Evolutionary conservation across 1,140 invertebrate species (phyloP), one percentile per base, ranked within the genome.

Genomic region (Dryas iulia): DNA sequence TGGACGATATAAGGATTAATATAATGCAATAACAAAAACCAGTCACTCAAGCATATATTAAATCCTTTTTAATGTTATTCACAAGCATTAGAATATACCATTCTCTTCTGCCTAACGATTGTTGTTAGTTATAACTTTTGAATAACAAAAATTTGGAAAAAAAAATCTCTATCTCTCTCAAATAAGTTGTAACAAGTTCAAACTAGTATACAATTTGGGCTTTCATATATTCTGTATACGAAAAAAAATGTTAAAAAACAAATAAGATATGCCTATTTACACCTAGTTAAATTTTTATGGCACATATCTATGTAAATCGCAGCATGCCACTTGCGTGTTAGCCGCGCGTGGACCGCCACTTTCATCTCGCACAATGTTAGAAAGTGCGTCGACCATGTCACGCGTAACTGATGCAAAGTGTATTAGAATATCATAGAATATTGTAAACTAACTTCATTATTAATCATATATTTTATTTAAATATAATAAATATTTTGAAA

Each of bases 351-450:
- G 53, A 52, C 64, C 23, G 52, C 61, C 68, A 74, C 72, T 74
- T 74, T 74, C 72, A 39, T 74, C 69, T 59, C 59, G 24, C 47
- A 30, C 59, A 64, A 69, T 59, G 60, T 70, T 73, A 73, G 72
- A 73, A 73, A 73, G 72, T 73, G 72, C 64, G 72, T 57, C 53
- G 33, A 31, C 39, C 39, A 47, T 59, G 56, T 57, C 66, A 58
- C 60, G 60, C 52, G 14, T 62, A 26, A 62, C 59, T 47, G 39
- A 47, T 8, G 39, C 39, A 47, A 18, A 18, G 7, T 47, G 3
- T 47, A 21, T 47, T 47, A 47, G 21, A 47, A 21, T 21, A 47
- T 2, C 8, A 8, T 47, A 47, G 39, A 47, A 47, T 18, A 47
- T n/a, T n/a, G n/a, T 6, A 18, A 39, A 12, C 21, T 47, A 6